Percentiles rank a stretch among this genome's conserved stretches.
These are phyloP conservation scores for Diarsia dahlii DNA, from an alignment of 2,888 invertebrate genomes.

Conservation along the genomic window DNA sequence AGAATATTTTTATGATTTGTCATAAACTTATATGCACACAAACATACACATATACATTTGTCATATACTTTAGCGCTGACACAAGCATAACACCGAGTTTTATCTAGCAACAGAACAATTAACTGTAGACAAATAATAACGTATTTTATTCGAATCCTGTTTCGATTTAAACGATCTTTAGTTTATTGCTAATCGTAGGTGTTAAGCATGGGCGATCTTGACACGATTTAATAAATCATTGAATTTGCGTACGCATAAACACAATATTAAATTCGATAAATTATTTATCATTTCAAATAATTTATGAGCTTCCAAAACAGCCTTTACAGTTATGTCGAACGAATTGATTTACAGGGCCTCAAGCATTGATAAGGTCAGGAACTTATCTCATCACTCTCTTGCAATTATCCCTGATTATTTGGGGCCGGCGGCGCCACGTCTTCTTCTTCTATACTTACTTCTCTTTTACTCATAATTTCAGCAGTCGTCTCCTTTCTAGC, in stretches of 20 bases:
- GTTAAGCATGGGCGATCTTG: conserved; percentile 44
- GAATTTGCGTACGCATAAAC: conserved; percentile 18
- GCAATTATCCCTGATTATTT: too few relatives aligned
- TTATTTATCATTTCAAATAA: conserved; percentile 5
- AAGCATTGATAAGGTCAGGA: neutral
- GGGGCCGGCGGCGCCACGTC: too few relatives aligned
- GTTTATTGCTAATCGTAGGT: conserved; percentile 54
- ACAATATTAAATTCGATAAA: conserved; percentile 3
- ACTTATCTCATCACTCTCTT: neutral
- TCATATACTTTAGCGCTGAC: conserved; percentile 19
- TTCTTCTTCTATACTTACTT: too few relatives aligned
- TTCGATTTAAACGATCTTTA: conserved; percentile 22
- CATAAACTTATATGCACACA: conserved; percentile 2
- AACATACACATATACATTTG: too few relatives aligned
- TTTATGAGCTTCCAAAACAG: conserved; percentile 28
- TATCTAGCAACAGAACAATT: conserved; percentile 21
- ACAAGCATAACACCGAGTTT: neutral
- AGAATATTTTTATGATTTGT: conserved; percentile 30
- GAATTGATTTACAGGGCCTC: neutral
- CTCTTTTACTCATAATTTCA: too few relatives aligned
- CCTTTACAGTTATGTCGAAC: neutral
- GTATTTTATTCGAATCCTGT: conserved; percentile 26
- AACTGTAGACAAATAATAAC: conserved; percentile 5
- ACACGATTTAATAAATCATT: conserved; percentile 53
- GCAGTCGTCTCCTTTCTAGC: too few relatives aligned